Percentiles rank a stretch among this genome's conserved stretches.
These are phyloP conservation scores for Vimba vimba DNA, from an alignment of 2,113 vertebrate species.

Conservation along the genomic window DNA sequence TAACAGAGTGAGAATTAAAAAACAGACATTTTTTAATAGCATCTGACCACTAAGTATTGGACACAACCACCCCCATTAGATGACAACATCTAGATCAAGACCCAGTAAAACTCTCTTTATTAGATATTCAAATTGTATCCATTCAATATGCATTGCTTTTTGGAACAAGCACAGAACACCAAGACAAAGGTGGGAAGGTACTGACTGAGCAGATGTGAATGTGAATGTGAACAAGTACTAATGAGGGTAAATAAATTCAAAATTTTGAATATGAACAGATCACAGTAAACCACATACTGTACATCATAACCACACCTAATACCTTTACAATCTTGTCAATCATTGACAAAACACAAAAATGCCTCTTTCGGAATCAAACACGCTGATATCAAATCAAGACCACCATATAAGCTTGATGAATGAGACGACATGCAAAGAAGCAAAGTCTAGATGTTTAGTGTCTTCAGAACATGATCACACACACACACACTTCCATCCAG, in stretches of 20 bases:
- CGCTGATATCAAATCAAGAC: neutral
- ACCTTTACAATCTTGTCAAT: neutral
- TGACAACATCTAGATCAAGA: constrained; percentile 8
- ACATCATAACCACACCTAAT: neutral
- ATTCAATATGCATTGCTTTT: constrained; percentile 49
- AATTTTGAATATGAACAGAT: constrained; percentile 35
- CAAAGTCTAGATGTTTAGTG: neutral
- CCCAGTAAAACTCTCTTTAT: constrained; percentile 55
- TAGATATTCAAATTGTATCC: constrained; percentile 46
- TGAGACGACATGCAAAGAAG: neutral
- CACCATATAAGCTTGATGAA: neutral
- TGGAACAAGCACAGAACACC: constrained; percentile 50
- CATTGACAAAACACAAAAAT: neutral
- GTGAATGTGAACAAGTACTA: neutral
- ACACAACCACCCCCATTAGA: neutral
- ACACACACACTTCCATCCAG: constrained; percentile 28
- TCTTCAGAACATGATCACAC: constrained; percentile 26
- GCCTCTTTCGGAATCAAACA: neutral
- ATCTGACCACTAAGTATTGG: neutral
- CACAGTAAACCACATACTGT: neutral
- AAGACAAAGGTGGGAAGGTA: constrained; percentile 27
- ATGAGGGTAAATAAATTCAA: neutral
- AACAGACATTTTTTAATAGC: neutral
- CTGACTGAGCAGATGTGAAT: neutral
- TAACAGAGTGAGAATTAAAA: neutral